Conservation (phyloP, 2,113 vertebrate species). For the Hirundichthys speculiger region DNA sequence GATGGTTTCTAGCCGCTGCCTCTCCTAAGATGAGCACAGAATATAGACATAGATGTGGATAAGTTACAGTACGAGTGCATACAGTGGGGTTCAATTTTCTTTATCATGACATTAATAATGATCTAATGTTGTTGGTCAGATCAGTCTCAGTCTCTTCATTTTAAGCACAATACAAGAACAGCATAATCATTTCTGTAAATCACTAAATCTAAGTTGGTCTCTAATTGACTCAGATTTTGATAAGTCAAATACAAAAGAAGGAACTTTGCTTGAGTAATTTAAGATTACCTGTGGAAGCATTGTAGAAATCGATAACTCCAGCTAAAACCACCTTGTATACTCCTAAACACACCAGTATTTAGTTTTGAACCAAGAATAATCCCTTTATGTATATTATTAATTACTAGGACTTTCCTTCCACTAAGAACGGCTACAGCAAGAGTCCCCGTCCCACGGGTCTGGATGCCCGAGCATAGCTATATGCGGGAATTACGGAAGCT, state of each 20-base stretch:
- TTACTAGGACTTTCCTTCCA: constrained; percentile 9
- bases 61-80: neutral
- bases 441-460: constrained; percentile 7
- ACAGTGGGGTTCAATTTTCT: neutral
- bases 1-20: constrained; percentile 94
- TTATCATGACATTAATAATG: neutral
- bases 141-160: too few species aligned
- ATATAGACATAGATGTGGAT: neutral
- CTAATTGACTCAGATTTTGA: neutral
- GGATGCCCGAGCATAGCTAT: constrained; percentile 6
- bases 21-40: constrained; percentile 80
- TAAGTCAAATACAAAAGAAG: neutral
- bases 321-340: constrained; percentile 19
- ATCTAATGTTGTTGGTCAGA: neutral
- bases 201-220: too few species aligned
- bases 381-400: neutral
- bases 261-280: too few species aligned
- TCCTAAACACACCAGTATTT: constrained; percentile 17
- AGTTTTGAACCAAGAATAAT: constrained; percentile 1
- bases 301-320: constrained; percentile 9
- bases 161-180: too few species aligned
- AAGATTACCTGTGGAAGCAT: constrained; percentile 75
- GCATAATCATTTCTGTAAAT: too few species aligned
- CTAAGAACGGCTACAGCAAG: constrained; percentile 8
- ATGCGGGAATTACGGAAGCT: constrained; percentile 32